Evolutionary conservation across 37 sponge, comb jelly and placozoan genomes (phyloP).

Genomic region (Theonella swinhoei): DNA sequence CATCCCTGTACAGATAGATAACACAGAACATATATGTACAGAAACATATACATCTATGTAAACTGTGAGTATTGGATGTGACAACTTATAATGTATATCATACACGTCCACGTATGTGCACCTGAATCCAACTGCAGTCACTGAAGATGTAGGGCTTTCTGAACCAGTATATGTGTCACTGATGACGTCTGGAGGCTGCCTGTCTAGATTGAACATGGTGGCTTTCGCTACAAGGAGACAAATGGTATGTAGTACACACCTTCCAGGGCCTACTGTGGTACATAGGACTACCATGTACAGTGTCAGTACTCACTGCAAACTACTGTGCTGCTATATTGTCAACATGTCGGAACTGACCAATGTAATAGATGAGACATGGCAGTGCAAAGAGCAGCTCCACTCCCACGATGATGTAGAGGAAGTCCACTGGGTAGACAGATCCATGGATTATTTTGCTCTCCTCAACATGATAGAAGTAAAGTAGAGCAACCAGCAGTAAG

Average conservation of each 20-base stretch:
- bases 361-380: slow-evolving; percentile 67
- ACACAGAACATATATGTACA: background rate
- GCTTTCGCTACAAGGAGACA: slow-evolving; percentile 42
- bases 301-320: too few species aligned
- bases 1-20: slow-evolving; percentile 53
- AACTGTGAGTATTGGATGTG: background rate
- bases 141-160: slow-evolving; percentile 33
- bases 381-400: slow-evolving; percentile 54
- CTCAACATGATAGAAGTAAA: slow-evolving; percentile 32
- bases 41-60: background rate
- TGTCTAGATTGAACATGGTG: slow-evolving; percentile 43
- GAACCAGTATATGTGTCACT: slow-evolving; percentile 45
- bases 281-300: too few species aligned
- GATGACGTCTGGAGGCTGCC: slow-evolving; percentile 57
- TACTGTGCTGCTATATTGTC: too few species aligned
- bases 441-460: background rate
- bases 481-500: slow-evolving; percentile 44
- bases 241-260: too few species aligned
- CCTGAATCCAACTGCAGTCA: slow-evolving; percentile 75
- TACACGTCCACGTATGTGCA: too few species aligned
- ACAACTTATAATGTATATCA: background rate
- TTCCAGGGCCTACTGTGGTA: too few species aligned
- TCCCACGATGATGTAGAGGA: slow-evolving; percentile 62
- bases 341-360: slow-evolving; percentile 43
- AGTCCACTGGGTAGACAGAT: slow-evolving; percentile 17